Conservation (phyloP, 2,113 vertebrate species). For the Amphiprion ocellaris region DNA sequence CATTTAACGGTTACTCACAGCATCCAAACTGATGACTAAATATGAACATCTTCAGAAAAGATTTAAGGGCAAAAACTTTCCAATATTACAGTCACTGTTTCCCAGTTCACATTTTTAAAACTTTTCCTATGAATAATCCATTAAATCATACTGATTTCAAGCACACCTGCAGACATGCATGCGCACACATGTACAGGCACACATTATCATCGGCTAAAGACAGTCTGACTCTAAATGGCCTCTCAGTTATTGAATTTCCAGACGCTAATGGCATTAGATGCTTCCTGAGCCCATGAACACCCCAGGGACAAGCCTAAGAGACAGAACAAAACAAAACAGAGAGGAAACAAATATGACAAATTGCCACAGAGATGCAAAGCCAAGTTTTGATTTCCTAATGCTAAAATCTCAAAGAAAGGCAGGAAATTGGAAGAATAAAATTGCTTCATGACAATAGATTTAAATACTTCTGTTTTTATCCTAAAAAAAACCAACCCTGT, state of each 20-base stretch:
- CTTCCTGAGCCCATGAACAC: constrained; percentile 53
- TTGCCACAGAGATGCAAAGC: not conserved
- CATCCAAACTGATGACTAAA: constrained; percentile 38
- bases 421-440: constrained; percentile 9
- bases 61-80: constrained; percentile 33
- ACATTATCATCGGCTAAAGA: constrained; percentile 47
- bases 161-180: not conserved
- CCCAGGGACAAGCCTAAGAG: not conserved
- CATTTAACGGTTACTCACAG: constrained; percentile 3
- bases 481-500: not conserved
- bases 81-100: not conserved
- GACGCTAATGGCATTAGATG: constrained; percentile 71
- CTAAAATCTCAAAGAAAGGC: not conserved
- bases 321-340: constrained; percentile 9
- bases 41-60: not conserved
- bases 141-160: constrained; percentile 13
- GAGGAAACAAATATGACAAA: constrained; percentile 8
- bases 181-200: not conserved
- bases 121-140: not conserved
- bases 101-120: not conserved
- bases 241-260: constrained; percentile 69
- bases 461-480: not conserved
- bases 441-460: not conserved
- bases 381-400: constrained; percentile 10
- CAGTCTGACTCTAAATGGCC: constrained; percentile 52